Evolutionary conservation across 2,888 invertebrate genomes (phyloP).

Genomic region (Crocallis elinguaria): DNA sequence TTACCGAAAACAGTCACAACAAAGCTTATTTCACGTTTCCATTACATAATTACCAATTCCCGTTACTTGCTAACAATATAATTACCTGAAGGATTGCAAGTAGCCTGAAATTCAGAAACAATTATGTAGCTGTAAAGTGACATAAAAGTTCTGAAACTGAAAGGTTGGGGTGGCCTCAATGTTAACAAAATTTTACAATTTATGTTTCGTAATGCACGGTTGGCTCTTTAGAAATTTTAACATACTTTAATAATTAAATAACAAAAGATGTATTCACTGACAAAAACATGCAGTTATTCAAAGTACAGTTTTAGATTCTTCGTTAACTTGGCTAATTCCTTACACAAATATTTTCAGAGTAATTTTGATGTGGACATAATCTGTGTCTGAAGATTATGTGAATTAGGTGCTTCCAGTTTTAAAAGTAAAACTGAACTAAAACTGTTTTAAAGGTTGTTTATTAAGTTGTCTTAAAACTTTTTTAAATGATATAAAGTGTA

Average conservation of each 20-base stretch:
- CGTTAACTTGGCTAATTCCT: no score
- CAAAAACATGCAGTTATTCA: no score
- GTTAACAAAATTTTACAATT: background rate
- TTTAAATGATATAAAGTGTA: no score
- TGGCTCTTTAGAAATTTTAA: background rate
- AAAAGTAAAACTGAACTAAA: no score
- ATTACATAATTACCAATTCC: conserved; percentile 10
- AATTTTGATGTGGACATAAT: no score
- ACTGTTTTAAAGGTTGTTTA: no score
- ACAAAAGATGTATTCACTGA: no score
- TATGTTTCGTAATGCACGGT: conserved; percentile 12
- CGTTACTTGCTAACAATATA: conserved; percentile 8
- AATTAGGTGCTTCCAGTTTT: no score
- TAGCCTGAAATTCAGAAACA: background rate
- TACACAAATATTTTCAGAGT: no score
- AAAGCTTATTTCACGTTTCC: background rate
- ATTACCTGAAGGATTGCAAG: conserved; percentile 1
- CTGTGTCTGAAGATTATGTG: no score
- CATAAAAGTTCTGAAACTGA: conserved; percentile 1
- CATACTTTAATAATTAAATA: background rate
- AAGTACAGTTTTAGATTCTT: no score
- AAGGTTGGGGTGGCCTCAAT: conserved; percentile 5
- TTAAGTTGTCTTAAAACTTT: no score
- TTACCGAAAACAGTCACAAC: background rate
- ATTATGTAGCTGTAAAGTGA: conserved; percentile 1